These are phyloP conservation scores for Halcyon badia DNA, from an alignment of 2,797 vertebrate genomes.

Conservation along the genomic window DNA sequence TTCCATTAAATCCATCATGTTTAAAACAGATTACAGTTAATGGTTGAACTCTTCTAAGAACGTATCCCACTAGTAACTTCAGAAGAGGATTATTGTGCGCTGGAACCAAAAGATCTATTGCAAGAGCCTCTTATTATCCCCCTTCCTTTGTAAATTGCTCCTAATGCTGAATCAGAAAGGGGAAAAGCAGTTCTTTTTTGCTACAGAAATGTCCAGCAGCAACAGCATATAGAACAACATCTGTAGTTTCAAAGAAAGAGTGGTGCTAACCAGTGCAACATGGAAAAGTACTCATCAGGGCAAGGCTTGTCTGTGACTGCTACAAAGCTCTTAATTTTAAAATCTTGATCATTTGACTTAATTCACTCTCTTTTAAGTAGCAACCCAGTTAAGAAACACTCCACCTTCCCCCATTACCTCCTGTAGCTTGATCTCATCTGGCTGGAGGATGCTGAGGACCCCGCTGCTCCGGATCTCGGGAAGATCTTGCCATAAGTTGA, in stretches of 20 bases:
- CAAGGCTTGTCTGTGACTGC: neutral
- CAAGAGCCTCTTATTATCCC: neutral
- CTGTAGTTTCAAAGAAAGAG: neutral
- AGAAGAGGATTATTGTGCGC: neutral
- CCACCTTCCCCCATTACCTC: slow-evolving; percentile 84
- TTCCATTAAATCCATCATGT: neutral
- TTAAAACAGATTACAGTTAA: neutral
- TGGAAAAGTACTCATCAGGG: neutral
- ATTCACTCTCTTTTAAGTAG: slow-evolving; percentile 6
- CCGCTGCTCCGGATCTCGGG: slow-evolving; percentile 89
- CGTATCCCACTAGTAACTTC: neutral
- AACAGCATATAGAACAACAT: neutral
- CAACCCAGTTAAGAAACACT: neutral
- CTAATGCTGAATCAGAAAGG: neutral
- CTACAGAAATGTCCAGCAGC: neutral
- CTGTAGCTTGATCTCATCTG: slow-evolving; percentile 91
- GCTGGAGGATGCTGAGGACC: slow-evolving; percentile 86
- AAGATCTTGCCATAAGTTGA: slow-evolving; percentile 96
- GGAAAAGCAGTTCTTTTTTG: neutral
- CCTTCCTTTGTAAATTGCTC: neutral
- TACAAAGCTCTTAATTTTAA: neutral
- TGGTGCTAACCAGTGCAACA: neutral
- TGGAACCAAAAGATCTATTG: neutral
- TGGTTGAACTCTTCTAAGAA: neutral
- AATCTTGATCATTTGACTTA: neutral